phyloP scores from a whole-genome alignment of 2,113 vertebrate genomes.

The Pholis gunnellus region DNA sequence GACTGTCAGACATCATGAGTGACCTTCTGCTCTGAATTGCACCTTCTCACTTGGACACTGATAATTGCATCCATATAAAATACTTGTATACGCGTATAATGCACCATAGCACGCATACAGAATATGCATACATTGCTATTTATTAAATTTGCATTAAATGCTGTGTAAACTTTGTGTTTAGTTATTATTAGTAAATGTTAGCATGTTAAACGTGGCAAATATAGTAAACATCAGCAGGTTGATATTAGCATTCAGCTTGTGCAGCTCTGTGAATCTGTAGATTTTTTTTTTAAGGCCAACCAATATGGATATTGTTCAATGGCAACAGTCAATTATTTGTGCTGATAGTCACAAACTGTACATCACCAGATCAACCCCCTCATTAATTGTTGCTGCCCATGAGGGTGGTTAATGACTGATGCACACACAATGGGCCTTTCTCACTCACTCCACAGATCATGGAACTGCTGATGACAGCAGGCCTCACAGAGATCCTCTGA shows the following conservation, averaged over 20 bases:
- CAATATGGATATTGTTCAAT: background rate
- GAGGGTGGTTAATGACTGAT: conserved; percentile 48
- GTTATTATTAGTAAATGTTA: background rate
- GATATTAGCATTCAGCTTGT: background rate
- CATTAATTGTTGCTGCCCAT: conserved; percentile 9
- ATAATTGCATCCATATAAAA: too few relatives aligned
- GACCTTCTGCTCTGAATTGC: too few relatives aligned
- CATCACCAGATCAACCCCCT: background rate
- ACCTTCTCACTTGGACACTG: too few relatives aligned
- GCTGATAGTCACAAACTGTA: conserved; percentile 1
- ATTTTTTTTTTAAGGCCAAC: background rate
- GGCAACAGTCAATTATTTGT: background rate
- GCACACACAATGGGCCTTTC: conserved; percentile 27
- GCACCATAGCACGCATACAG: too few relatives aligned
- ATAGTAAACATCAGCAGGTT: background rate
- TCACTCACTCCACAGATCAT: conserved; percentile 31
- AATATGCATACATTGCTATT: too few relatives aligned
- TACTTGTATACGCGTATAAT: too few relatives aligned
- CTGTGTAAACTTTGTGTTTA: too few relatives aligned
- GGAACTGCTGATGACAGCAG: conserved; percentile 64
- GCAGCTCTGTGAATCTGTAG: background rate
- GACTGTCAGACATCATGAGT: too few relatives aligned
- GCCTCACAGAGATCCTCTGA: conserved; percentile 36
- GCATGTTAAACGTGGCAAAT: background rate
- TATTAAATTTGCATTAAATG: too few relatives aligned